Base-by-base conservation (phyloP, 2,888 invertebrate species). In the Clistopyga incitator region DNA sequence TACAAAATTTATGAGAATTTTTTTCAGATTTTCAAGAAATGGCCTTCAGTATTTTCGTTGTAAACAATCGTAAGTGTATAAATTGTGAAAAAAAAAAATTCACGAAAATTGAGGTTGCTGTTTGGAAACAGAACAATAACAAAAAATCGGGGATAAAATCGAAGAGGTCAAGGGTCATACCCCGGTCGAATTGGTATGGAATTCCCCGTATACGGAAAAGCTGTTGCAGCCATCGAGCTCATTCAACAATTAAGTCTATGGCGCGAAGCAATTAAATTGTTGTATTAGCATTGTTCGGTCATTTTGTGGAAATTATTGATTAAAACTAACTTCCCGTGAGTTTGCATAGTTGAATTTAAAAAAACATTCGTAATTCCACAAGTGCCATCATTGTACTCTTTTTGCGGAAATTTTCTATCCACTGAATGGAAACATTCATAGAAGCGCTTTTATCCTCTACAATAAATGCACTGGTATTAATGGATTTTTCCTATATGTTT, bases 371-470 rank as follows among this genome's bases (percentile, higher is more conserved):
- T 47, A 56, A 77, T 20, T 68, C 59, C 45, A 4, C n/a, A 11
- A 11, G 4, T 29, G 2, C n/a, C 8, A 52, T 50, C 4, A 50
- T 52, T 20, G 8, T 70, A 61, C 6, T 34, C 11, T 25, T 59
- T 70, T 78, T 50, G n/a, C 11, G 23, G 15, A 70, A 70, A 68
- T 34, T 78, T 78, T 78, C 38, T 70, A 34, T n/a, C n/a, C 18
- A 42, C 15, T 42, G 6, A n/a, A 52, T 23, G 6, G 3, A 23
- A 54, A 29, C 18, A 34, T 64, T 50, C 13, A 38, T 11, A 54
- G 47, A 13, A 4, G 8, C 20, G 67, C n/a, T 59, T 45, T 68
- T 68, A 52, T 68, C 65, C 72, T n/a, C 8, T 23, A 10, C 3
- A 34, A 68, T 59, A 74, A 54, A 74, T 78, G 8, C 1, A 18